A percentile compares a stretch with the other conserved stretches of the same genome.
phyloP scores from a whole-genome alignment of 2,113 vertebrate genomes.

The Phainopepla nitens region DNA sequence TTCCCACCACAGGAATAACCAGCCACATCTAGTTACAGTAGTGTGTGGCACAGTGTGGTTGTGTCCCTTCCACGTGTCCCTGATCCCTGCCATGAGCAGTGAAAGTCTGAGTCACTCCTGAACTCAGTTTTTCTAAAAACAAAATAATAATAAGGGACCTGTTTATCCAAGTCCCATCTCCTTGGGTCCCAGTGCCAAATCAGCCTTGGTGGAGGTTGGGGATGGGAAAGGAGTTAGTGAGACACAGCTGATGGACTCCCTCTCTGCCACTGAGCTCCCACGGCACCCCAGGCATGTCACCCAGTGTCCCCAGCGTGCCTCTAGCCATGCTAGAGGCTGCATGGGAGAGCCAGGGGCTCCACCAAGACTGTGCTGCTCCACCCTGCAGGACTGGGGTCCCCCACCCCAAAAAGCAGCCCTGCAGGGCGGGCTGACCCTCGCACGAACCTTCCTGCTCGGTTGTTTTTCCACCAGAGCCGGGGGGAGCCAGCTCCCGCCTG shows the following conservation, averaged over 20 bases:
- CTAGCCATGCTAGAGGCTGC: not conserved
- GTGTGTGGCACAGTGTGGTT: not conserved
- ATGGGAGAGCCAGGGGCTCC: not conserved
- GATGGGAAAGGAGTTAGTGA: not conserved
- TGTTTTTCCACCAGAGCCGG: not conserved
- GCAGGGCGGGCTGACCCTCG: not conserved
- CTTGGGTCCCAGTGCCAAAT: not conserved
- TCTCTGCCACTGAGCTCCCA: not conserved
- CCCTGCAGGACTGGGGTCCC: fast-evolving
- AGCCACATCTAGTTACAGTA: not conserved
- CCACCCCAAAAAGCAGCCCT: not conserved
- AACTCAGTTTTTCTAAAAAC: not conserved
- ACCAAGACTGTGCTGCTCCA: fast-evolving
- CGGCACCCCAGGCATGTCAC: not conserved
- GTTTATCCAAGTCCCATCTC: not conserved
- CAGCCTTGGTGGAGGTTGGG: not conserved
- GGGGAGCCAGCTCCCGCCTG: not conserved
- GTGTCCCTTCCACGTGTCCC: not conserved
- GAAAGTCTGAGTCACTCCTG: not conserved
- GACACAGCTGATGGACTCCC: fast-evolving
- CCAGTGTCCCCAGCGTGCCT: not conserved
- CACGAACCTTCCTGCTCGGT: not conserved
- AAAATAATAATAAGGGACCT: not conserved
- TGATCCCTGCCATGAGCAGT: fast-evolving
- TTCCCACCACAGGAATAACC: not conserved